These are phyloP conservation scores for Polypedilum vanderplanki DNA, from an alignment of 1,140 invertebrate genomes.

Conservation along the genomic window DNA sequence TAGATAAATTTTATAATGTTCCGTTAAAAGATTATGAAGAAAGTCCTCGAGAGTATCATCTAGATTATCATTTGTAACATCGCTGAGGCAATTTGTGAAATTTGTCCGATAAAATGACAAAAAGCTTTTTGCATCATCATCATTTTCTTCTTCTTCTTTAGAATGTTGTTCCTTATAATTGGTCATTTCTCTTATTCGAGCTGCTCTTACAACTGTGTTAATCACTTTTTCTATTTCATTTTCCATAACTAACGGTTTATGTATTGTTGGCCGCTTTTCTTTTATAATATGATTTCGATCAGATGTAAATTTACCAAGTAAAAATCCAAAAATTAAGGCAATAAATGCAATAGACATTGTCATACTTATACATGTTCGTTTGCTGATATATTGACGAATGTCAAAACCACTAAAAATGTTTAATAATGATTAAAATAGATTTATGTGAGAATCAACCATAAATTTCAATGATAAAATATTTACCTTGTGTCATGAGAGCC, in stretches of 20 bases:
- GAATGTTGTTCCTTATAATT: neutral
- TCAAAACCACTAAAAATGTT: constrained; percentile 36
- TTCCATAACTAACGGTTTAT: neutral
- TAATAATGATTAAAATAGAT: neutral
- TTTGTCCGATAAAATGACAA: neutral
- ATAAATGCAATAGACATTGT: constrained; percentile 42
- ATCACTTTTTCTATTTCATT: neutral
- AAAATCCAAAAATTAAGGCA: constrained; percentile 42
- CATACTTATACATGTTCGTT: constrained; percentile 41
- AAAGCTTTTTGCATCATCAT: neutral
- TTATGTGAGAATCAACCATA: neutral
- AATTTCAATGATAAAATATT: neutral
- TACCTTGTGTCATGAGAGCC: constrained; percentile 30
- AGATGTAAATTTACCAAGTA: constrained; percentile 41
- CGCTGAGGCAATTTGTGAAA: neutral
- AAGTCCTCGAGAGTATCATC: neutral
- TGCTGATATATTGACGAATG: constrained; percentile 40
- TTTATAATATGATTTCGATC: constrained; percentile 40
- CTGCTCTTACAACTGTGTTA: neutral
- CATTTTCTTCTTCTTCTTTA: neutral
- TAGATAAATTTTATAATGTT: neutral
- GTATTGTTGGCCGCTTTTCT: neutral
- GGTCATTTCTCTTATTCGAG: neutral
- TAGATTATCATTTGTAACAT: neutral
- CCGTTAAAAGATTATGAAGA: neutral